Evolutionary conservation across 2,113 vertebrate species (phyloP).

Genomic region (Mus spicilegus): DNA sequence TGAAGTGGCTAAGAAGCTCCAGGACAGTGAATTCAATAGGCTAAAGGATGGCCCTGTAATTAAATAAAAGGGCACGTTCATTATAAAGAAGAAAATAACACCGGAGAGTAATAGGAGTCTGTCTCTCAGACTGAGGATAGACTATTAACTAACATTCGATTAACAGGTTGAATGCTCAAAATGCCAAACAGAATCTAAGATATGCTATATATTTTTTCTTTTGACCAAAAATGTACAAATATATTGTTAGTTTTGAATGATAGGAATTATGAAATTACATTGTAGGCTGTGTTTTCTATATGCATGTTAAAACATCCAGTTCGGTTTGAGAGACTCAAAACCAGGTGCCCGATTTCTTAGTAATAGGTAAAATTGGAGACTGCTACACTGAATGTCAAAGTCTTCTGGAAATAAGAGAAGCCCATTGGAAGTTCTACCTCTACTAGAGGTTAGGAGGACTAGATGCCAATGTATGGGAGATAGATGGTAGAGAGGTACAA

Average conservation of each 20-base stretch:
- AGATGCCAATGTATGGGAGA: not conserved
- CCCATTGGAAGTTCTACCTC: not conserved
- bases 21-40: not conserved
- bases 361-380: not conserved
- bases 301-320: not conserved
- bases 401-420: not conserved
- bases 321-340: not conserved
- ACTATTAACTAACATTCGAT: not conserved
- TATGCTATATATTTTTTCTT: not conserved
- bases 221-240: not conserved
- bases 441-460: not conserved
- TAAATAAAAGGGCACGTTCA: not conserved
- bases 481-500: not conserved
- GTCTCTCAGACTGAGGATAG: not conserved
- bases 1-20: not conserved
- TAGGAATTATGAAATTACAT: not conserved
- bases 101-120: no score
- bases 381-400: not conserved
- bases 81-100: not conserved
- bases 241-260: not conserved
- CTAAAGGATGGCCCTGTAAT: not conserved
- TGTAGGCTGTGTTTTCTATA: not conserved
- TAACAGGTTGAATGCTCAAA: not conserved
- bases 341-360: not conserved
- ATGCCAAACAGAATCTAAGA: not conserved